Evolutionary conservation across 2,113 vertebrate genomes (phyloP).

Genomic region (Nibea albiflora): DNA sequence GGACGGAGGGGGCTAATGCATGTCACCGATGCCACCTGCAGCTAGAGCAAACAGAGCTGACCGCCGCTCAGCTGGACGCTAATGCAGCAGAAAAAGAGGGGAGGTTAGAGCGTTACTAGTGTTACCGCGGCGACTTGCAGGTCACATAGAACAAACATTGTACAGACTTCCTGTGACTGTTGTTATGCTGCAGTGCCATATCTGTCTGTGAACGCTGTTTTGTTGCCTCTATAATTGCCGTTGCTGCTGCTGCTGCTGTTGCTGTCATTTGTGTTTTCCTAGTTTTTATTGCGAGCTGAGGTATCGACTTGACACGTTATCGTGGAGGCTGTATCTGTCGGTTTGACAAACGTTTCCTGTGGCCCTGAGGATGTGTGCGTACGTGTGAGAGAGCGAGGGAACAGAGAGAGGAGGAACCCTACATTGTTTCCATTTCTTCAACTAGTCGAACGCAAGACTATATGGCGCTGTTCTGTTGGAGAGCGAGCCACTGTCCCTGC

Average conservation of each 20-base stretch:
- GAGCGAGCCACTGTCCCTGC: constrained; percentile 63
- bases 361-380: constrained; percentile 6
- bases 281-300: constrained; percentile 14
- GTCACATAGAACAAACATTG: constrained; percentile 16
- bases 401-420: constrained; percentile 17
- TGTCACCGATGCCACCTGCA: constrained; percentile 72
- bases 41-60: constrained; percentile 65
- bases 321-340: constrained; percentile 17
- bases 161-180: constrained; percentile 1
- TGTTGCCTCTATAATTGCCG: constrained; percentile 43
- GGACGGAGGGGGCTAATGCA: constrained; percentile 49
- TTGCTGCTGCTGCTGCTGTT: constrained; percentile 12
- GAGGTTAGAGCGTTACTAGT: constrained; percentile 11
- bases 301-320: constrained; percentile 45
- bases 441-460: constrained; percentile 54
- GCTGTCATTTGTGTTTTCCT: constrained; percentile 30
- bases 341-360: constrained; percentile 22
- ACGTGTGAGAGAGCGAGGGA: background rate
- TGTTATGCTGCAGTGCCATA: constrained; percentile 14
- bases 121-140: constrained; percentile 21
- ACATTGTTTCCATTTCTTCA: constrained; percentile 66
- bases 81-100: constrained; percentile 35
- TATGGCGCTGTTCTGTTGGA: constrained; percentile 51
- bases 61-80: constrained; percentile 58
- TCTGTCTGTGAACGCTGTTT: constrained; percentile 44